Base-by-base conservation (phyloP, 2,113 vertebrate species). In the Hyperopisus bebe region DNA sequence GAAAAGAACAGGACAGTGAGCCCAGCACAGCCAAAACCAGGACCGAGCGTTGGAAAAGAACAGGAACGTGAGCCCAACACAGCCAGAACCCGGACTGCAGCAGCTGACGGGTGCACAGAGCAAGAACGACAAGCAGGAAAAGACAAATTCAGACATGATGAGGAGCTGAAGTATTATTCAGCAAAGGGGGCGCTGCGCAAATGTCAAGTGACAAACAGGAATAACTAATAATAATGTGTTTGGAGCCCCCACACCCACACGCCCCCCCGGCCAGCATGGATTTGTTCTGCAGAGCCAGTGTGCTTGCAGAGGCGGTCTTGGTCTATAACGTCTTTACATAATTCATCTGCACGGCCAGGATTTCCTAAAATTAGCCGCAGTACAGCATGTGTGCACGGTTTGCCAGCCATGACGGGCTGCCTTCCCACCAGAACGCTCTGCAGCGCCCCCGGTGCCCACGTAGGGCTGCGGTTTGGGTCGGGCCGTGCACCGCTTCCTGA, bases 261-360 rank as follows among this genome's bases (percentile, higher is more conserved):
- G 7, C 9, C 46, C 42, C 44, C 55, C 62, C 46, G n/a, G 44
- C 58, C 44, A 74, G 46, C 42, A 42, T 7, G 24, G 24, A 46
- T n/a, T 15, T 1, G 44, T 24, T 88, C 4, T 24, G 44, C 35
- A 55, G 51, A 39, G 35, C 44, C 39, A 35, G 66, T 4, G 13
- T 88, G 53, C n/a, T 6, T 84, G 74, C 47, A 44, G 77, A 55
- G 77, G 88, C 15, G 48, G 88, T 19, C 39, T 58, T 47, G 39
- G 48, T 84, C 21, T 39, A 55, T n/a, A 55, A 84, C 31, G 39
- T 48, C 21, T 53, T 89, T 89, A 47, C 83, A 86, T 80, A 89
- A 89, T 89, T 55, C 74, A 83, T 84, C 50, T 50, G 53, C 47
- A 83, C 35, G 39, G 48, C n/a, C 88, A 50, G 47, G n/a, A 48